Percentiles rank a stretch among this genome's conserved stretches.
Conservation (phyloP, 2,888 invertebrate species). For the Limnephilus marmoratus region DNA sequence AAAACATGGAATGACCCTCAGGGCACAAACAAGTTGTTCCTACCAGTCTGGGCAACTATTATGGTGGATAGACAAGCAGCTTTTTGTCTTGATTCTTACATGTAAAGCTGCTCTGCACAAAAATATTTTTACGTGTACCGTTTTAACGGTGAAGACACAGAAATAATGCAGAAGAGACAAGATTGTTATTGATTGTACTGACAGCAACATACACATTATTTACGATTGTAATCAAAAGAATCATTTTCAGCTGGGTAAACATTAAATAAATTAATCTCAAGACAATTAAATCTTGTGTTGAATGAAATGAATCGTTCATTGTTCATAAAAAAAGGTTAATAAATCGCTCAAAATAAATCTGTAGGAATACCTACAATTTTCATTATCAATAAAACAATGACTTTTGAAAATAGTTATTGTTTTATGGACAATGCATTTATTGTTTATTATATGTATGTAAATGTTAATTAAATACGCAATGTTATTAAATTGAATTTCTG, state of each 20-base stretch:
- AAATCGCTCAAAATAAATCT: no score
- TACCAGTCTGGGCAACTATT: neutral
- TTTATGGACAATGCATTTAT: neutral
- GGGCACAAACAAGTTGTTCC: neutral
- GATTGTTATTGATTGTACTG: neutral
- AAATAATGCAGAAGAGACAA: neutral
- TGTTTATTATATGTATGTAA: neutral
- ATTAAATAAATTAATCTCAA: neutral
- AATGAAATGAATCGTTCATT: neutral
- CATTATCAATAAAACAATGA: neutral
- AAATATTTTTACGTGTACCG: neutral
- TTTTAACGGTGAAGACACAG: neutral
- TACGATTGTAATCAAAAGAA: neutral
- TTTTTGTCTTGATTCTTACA: neutral
- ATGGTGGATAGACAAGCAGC: neutral
- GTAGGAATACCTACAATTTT: no score
- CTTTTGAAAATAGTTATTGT: neutral
- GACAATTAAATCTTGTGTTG: neutral
- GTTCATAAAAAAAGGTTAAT: no score
- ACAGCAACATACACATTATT: neutral
- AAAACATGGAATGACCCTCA: neutral
- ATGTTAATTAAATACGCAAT: neutral
- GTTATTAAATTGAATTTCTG: neutral
- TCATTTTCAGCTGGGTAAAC: neutral
- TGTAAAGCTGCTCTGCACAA: neutral